Evolutionary conservation across 1,140 invertebrate genomes (phyloP).

Genomic region (Zaprionus africanus): DNA sequence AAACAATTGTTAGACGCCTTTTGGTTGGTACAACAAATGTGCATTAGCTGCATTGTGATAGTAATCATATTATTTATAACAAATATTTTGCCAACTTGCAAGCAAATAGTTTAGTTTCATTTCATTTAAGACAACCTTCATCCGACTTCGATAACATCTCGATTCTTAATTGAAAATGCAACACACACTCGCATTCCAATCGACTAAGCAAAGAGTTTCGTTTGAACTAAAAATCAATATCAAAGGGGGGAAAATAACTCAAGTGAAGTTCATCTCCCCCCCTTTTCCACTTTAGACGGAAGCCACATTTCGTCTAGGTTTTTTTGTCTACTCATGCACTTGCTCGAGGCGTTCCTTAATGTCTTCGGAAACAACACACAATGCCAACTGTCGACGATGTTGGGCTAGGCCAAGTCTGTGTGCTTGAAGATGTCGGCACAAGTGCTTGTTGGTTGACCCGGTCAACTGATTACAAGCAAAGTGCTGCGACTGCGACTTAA

Average conservation of each 20-base stretch:
- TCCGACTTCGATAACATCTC: constrained; percentile 9
- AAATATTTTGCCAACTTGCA: background rate
- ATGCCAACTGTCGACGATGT: background rate
- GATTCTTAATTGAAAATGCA: constrained; percentile 35
- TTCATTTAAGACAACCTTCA: constrained; percentile 6
- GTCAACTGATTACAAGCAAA: background rate
- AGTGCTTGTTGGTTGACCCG: constrained; percentile 1
- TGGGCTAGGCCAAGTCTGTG: constrained; percentile 22
- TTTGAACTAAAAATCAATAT: constrained; percentile 31
- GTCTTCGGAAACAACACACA: constrained; percentile 17
- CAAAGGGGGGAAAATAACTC: constrained; percentile 20
- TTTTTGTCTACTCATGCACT: constrained; percentile 61
- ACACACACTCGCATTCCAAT: background rate
- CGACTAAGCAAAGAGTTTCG: background rate
- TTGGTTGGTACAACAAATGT: constrained; percentile 23
- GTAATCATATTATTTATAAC: constrained; percentile 36
- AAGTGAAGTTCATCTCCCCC: constrained; percentile 4
- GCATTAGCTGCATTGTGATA: constrained; percentile 48
- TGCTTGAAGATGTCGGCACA: background rate
- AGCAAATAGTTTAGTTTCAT: constrained; percentile 6
- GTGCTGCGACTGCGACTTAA: background rate
- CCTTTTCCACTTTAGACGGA: background rate
- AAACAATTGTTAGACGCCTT: constrained; percentile 50
- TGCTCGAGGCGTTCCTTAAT: constrained; percentile 26
- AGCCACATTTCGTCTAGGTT: constrained; percentile 4